Evolutionary conservation across 2,113 vertebrate species (phyloP), one percentile per base, ranked within the genome.

Genomic region (Maccullochella peelii): DNA sequence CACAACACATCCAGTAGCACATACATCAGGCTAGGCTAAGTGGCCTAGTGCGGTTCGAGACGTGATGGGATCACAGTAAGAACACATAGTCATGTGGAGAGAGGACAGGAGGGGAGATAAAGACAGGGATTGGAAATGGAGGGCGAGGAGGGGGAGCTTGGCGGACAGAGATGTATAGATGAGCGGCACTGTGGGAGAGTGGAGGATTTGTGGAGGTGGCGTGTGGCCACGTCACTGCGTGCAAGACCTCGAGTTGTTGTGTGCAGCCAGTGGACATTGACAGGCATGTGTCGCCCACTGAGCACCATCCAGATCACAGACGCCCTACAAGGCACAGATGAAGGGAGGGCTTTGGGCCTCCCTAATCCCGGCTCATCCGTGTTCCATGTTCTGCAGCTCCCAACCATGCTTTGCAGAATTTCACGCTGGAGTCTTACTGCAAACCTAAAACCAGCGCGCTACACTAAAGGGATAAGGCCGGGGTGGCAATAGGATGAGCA

Each of bases 291-390:
- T 91, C 80, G 79, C 87, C 93, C 73, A 91, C 93, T 91, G 92
- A 89, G 91, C 85, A 69, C 71, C 91, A 90, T 93, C 88, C 91
- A 89, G 94, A 95, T 94, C 92, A 94, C 92, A 94, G 93, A 82
- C 85, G 42, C 79, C 93, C 94, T 89, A 90, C 93, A 63, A 92
- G 90, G 91, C 79, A 3, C 25, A 85, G 91, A 91, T 88, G 93
- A 92, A 91, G 89, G 89, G 85, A 87, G 87, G 86, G 89, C 90
- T 93, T 81, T 86, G 88, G 92, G 93, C 87, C 90, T 90, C 90
- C 89, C 89, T 94, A 94, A 94, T 94, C 94, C 93, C 82, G 4
- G 92, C 94, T 94, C 94, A 94, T 93, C 93, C 94, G 55, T 91
- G 90, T 91, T 94, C 92, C 88, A 89, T 94, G 93, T 94, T 94